Evolutionary conservation across 1,140 invertebrate species (phyloP).

Genomic region (Himalopsyche phryganea): DNA sequence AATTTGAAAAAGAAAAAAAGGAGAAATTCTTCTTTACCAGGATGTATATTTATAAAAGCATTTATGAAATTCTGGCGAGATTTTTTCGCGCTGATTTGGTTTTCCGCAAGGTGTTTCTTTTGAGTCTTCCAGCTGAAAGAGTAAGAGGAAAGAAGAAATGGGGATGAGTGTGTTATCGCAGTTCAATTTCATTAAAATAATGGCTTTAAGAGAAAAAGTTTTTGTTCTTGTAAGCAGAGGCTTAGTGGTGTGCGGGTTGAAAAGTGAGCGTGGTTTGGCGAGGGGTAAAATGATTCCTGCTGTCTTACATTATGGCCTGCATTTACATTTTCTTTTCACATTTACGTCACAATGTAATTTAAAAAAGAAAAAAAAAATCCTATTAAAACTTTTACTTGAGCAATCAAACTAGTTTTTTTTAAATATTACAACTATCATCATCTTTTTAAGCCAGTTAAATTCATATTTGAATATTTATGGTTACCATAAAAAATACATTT

Average conservation of each 20-base stretch:
- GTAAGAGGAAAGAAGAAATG: neutral
- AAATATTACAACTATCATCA: too few species aligned
- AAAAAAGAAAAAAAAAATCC: neutral
- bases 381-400: neutral
- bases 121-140: neutral
- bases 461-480: too few species aligned
- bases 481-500: too few species aligned
- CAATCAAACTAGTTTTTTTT: too few species aligned
- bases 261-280: neutral
- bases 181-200: conserved; percentile 30
- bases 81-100: too few species aligned
- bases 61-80: too few species aligned
- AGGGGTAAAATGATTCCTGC: neutral
- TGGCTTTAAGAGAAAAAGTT: conserved; percentile 21
- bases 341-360: neutral
- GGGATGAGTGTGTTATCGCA: conserved; percentile 14
- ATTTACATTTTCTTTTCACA: neutral
- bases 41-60: too few species aligned
- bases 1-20: too few species aligned
- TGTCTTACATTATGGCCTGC: neutral
- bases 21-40: too few species aligned
- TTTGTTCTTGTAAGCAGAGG: conserved; percentile 2
- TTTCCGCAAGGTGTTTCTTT: too few species aligned
- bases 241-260: neutral
- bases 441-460: too few species aligned